Evolutionary conservation across 2,888 invertebrate species (phyloP), one percentile per base, ranked within the genome.

Genomic region (Acleris laterana): DNA sequence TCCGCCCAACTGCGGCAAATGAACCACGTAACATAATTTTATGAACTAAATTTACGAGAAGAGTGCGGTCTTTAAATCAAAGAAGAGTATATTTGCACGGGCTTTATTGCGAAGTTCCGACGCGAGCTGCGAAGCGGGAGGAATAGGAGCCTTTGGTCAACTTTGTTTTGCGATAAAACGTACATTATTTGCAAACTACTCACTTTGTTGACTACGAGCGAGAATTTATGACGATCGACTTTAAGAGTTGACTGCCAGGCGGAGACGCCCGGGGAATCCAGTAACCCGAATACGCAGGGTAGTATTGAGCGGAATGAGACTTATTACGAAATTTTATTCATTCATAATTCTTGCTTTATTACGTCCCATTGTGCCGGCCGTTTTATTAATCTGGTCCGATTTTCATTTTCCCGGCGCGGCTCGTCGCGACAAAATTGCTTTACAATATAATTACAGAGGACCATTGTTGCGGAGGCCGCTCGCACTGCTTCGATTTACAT

Each of bases 361-460:
- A 77, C 79, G 76, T 74, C 78, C 73, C 70, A 80, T 83, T 82
- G 78, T 71, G 72, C 68, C 70, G 62, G 69, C 72, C 72, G 72
- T 82, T 80, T 81, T 83, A 84, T 84, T 82, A 83, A 82, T 81
- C 78, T 70, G 74, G 72, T 74, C 76, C 79, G 81, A 85, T 85
- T 88, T 84, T 85, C 79, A 85, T 85, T 87, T 82, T 77, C 66
- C 59, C 73, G 69, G 69, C 76, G 71, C 71, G 69, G 74, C 71
- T 71, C 72, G 74, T 74, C 78, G 80, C 75, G 79, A 80, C 82
- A 77, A 82, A 90, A 90, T 90, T 87, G 86, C 86, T 89, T 88
- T 85, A 87, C 87, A 89, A 89, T 90, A 88, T 86, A 89, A 90
- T 90, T 90, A 89, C 83, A 78, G 77, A 72, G 76, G 75, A 77